Evolutionary conservation across 2,797 vertebrate species (phyloP).

Genomic region (Pelobates cultripes): DNA sequence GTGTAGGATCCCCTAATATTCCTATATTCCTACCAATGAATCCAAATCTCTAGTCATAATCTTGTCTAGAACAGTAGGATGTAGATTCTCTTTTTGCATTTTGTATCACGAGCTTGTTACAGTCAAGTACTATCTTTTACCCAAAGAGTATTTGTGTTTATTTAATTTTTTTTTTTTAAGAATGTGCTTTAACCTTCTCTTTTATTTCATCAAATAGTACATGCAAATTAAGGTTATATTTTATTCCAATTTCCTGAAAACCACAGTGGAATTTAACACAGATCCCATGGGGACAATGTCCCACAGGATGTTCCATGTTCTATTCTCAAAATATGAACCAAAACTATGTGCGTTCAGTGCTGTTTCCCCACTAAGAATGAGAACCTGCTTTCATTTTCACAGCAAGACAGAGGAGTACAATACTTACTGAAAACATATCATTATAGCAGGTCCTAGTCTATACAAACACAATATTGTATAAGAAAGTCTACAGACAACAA

Average conservation of each 20-base stretch:
- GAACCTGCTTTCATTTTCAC: background rate
- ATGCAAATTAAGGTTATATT: background rate
- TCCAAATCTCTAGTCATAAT: too few relatives aligned
- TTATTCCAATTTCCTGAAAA: background rate
- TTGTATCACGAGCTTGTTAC: too few relatives aligned
- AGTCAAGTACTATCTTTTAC: too few relatives aligned
- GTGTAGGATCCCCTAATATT: too few relatives aligned
- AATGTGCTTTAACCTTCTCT: background rate
- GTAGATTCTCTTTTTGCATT: too few relatives aligned
- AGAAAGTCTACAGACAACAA: background rate
- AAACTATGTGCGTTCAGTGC: background rate
- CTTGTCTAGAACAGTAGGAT: too few relatives aligned
- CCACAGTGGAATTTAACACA: background rate
- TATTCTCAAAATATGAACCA: background rate
- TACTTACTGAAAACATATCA: background rate
- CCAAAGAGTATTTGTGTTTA: too few relatives aligned
- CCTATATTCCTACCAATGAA: too few relatives aligned
- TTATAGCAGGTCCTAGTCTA: background rate
- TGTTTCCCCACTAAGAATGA: background rate
- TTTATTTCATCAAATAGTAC: background rate
- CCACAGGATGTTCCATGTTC: background rate
- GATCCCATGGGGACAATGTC: background rate
- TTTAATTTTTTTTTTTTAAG: background rate
- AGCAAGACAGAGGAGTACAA: background rate
- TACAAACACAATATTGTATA: background rate